Base-by-base conservation (phyloP, 1,140 invertebrate genomes). In the Anastrepha obliqua region DNA sequence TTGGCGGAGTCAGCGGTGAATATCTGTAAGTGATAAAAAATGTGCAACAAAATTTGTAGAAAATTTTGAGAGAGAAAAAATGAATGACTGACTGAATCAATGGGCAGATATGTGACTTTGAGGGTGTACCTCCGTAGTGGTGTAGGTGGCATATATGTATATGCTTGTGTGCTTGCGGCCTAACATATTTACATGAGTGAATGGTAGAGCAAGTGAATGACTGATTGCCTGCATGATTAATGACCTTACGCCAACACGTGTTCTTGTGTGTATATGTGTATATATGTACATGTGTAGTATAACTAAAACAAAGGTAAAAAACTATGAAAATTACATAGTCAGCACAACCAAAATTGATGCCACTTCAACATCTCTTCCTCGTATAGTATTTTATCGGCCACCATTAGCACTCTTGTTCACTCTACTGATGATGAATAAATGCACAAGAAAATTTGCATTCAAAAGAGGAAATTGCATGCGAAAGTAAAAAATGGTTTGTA, bases 1-100 rank as follows among this genome's bases (percentile, higher is more conserved):
- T 92, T 86, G 92, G 93, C 86, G 91, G 90, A 51, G 92, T 93
- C 88, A 93, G 89, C 55, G 93, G 93, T 87, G 93, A 93, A 70
- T 93, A 93, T 91, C 93, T 93, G 90, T 86, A 91, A 92, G 62
- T 9, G 44, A 85, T 7, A 55, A 67, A 86, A 86, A 86, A 60
- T 13, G 59, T 42, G 17, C 7, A 60, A 42, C 3, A 42, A 86
- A 86, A 62, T 85, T 58, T 17, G 85, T 62, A 60, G 39, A 81
- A 15, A 86, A 86, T 86, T 60, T 15, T 60, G 8, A n/a, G 85
- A 7, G 59, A 86, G 85, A 86, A 55, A 8, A 81, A 58, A 11
- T 81, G 67, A 47, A 44, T 44, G 67, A 74, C 47, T 3, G 47
- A 81, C 47, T 81, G 47, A 81, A 47, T 51, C 1, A 17, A 17